These are phyloP conservation scores for Vanacampus margaritifer DNA, from an alignment of 2,113 vertebrate genomes.

Conservation along the genomic window DNA sequence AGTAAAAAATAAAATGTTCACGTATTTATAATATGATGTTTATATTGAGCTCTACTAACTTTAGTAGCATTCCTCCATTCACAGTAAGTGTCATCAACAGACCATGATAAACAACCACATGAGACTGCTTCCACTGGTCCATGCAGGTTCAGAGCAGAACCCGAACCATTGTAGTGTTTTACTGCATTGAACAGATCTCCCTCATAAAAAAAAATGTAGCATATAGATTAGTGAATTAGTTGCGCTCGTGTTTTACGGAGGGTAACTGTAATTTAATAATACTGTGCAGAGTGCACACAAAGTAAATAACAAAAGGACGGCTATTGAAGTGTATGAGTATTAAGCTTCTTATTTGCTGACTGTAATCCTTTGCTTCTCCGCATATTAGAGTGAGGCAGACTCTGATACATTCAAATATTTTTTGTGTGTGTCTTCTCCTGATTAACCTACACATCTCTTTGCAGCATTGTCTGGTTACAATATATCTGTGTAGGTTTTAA, in stretches of 20 bases:
- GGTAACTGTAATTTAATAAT: conserved; percentile 6
- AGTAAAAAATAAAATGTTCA: no score
- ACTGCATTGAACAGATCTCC: neutral
- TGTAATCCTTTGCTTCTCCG: conserved; percentile 6
- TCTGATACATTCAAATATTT: neutral
- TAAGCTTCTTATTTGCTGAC: neutral
- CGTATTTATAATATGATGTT: neutral
- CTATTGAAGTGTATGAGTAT: neutral
- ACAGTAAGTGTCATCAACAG: neutral
- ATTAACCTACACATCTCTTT: neutral
- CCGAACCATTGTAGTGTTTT: neutral
- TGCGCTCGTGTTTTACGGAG: neutral
- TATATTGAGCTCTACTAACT: neutral
- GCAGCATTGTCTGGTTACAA: neutral
- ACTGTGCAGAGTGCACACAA: neutral
- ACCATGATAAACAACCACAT: neutral
- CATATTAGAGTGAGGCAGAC: neutral
- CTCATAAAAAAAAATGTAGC: conserved; percentile 4
- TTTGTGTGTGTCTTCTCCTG: neutral
- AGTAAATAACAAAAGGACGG: neutral
- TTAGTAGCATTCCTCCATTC: neutral
- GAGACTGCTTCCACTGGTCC: neutral
- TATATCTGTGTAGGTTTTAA: neutral
- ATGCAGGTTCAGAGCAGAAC: neutral
- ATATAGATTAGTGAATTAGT: conserved; percentile 4